Conservation (phyloP, 2,888 invertebrate species). For the Nezara viridula region DNA sequence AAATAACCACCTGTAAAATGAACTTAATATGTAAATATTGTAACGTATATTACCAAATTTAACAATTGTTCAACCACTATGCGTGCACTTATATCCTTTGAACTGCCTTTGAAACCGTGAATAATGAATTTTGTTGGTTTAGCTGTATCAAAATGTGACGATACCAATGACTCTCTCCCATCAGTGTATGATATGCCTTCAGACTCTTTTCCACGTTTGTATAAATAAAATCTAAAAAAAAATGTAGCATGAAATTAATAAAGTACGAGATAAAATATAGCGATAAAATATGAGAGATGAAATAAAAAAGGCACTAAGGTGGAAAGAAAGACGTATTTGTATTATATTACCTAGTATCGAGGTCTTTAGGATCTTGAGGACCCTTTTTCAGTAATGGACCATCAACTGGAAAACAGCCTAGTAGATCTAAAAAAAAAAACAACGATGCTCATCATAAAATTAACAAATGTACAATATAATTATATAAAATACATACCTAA, state of each 20-base stretch:
- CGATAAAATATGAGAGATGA: too few relatives aligned
- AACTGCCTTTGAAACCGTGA: conserved; percentile 75
- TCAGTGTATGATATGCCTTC: conserved; percentile 71
- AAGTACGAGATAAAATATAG: too few relatives aligned
- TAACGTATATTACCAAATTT: conserved; percentile 70
- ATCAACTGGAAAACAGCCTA: conserved; percentile 73
- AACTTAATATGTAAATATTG: neutral
- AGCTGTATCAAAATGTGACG: conserved; percentile 70
- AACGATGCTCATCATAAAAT: neutral
- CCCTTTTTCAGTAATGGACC: conserved; percentile 71
- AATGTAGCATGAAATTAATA: too few relatives aligned
- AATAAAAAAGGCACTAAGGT: too few relatives aligned
- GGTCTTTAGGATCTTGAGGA: conserved; percentile 72
- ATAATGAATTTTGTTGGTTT: conserved; percentile 72
- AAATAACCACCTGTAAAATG: too few relatives aligned
- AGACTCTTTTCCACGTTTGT: conserved; percentile 68
- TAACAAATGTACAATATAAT: too few relatives aligned
- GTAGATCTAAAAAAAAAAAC: conserved; percentile 69
- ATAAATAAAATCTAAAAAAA: conserved; percentile 67
- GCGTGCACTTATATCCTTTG: conserved; percentile 71
- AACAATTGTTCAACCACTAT: conserved; percentile 71
- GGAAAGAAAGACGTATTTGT: too few relatives aligned
- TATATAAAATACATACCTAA: too few relatives aligned
- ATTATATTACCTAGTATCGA: conserved; percentile 73
- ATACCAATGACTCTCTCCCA: conserved; percentile 69